Evolutionary conservation across 2,888 invertebrate species (phyloP), one percentile per base, ranked within the genome.

Genomic region (Nemoura dubitans): DNA sequence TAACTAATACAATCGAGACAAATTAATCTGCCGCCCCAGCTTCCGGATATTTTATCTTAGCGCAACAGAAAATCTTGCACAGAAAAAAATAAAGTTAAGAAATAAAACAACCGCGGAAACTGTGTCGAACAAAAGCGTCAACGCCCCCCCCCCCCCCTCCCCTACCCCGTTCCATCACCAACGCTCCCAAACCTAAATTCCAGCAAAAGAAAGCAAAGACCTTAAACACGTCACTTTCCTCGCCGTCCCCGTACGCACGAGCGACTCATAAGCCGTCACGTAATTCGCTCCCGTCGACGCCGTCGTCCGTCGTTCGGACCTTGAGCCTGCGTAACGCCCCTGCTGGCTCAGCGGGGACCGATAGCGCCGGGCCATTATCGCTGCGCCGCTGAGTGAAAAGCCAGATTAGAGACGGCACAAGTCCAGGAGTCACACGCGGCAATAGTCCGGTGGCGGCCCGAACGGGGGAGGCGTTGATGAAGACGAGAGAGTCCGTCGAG

Each of bases 381-480:
- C 28, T 10, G 28, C 0, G 10, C 27, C 36, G 83, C 83, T 83
- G 43, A 83, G 83, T 83, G 83, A 83, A 83, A 83, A 83, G 83
- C 83, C 26, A 83, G 83, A 83, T 83, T 83, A 43, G n/a, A 26
- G 30, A 42, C 83, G n/a, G 42, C 29, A 42, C 5, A 16, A 6
- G 27, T 26, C 78, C 5, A 6, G 3, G 78, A 76, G 76, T 76
- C 16, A 30, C 29, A 30, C 30, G n/a, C n/a, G n/a, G 82, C 30
- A 83, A 83, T 83, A 83, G 42, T 14, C 83, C 6, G 6, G n/a
- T n/a, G n/a, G n/a, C n/a, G n/a, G 83, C 30, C 21, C 6, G 26
- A 0, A 6, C 26, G 78, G 3, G 76, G 76, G n/a, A 76, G 76
- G 21, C 21, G 21, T 26, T 83, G 30, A 83, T 83, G 83, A 83